These are phyloP conservation scores for Mastacembelus armatus DNA, from an alignment of 2,797 vertebrate genomes.

Conservation along the genomic window DNA sequence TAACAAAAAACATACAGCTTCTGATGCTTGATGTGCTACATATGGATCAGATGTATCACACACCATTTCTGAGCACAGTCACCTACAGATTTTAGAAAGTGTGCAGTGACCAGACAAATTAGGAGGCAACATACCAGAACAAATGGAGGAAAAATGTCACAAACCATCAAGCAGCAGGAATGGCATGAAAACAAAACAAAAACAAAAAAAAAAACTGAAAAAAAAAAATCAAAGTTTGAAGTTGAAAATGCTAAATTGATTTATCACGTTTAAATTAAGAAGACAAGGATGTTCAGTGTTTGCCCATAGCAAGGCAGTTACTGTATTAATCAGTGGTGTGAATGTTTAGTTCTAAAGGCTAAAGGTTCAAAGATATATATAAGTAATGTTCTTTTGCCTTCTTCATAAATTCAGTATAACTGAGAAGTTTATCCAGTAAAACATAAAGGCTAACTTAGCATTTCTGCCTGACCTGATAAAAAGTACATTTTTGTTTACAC, in stretches of 20 bases:
- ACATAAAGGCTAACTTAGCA: too few species aligned
- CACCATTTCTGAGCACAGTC: not conserved
- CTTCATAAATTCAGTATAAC: not conserved
- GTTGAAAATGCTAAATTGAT: too few species aligned
- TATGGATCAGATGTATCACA: not conserved
- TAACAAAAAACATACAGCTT: too few species aligned
- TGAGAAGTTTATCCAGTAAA: too few species aligned
- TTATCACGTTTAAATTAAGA: not conserved
- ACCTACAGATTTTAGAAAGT: not conserved
- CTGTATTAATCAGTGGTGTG: not conserved
- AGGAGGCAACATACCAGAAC: not conserved
- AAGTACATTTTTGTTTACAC: too few species aligned
- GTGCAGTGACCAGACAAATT: too few species aligned
- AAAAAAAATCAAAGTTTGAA: too few species aligned
- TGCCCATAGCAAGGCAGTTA: too few species aligned
- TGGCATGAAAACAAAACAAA: too few species aligned
- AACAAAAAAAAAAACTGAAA: too few species aligned
- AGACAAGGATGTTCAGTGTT: not conserved
- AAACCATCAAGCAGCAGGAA: not conserved
- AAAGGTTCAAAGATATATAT: too few species aligned
- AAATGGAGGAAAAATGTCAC: not conserved
- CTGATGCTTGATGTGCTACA: not conserved
- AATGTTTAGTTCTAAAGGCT: not conserved
- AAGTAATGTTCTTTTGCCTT: not conserved
- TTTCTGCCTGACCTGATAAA: too few species aligned